Percentiles rank a stretch among this genome's conserved stretches.
These are phyloP conservation scores for Luehdorfia chinensis DNA, from an alignment of 1,140 invertebrate species.

Conservation along the genomic window DNA sequence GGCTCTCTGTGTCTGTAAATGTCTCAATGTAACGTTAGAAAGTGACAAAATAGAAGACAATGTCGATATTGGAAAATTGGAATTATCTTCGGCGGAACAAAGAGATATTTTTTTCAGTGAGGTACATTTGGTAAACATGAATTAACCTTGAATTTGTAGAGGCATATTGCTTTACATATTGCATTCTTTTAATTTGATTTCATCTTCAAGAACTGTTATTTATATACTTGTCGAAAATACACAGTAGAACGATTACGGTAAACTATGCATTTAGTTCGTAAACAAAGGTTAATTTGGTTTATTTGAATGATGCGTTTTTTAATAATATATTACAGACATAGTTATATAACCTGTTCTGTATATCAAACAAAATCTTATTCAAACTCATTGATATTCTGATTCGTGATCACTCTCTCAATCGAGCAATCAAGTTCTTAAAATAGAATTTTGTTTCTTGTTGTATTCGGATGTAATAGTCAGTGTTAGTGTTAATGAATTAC, in stretches of 20 bases:
- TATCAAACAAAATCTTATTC: neutral
- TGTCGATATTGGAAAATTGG: slow-evolving; percentile 63
- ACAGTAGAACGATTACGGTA: neutral
- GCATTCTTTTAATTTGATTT: slow-evolving; percentile 9
- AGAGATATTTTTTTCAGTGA: slow-evolving; percentile 76
- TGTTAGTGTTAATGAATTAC: no score
- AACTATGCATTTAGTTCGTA: slow-evolving; percentile 4
- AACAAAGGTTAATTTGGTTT: slow-evolving; percentile 26
- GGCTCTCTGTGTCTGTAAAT: slow-evolving; percentile 73
- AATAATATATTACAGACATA: slow-evolving; percentile 1
- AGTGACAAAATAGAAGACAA: slow-evolving; percentile 65
- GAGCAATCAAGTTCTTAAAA: no score
- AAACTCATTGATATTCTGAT: neutral
- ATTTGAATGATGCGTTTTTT: slow-evolving; percentile 3
- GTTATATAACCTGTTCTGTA: slow-evolving; percentile 7
- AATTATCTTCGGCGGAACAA: slow-evolving; percentile 69
- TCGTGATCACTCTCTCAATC: no score
- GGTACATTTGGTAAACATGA: slow-evolving; percentile 71
- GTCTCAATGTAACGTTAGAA: slow-evolving; percentile 67
- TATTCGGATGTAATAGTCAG: no score
- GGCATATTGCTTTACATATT: slow-evolving; percentile 19
- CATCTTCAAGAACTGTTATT: neutral
- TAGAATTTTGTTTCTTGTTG: no score
- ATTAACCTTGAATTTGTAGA: slow-evolving; percentile 69
- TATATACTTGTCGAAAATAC: slow-evolving; percentile 2